Evolutionary conservation across 2,797 vertebrate species (phyloP), one percentile per base, ranked within the genome.

Genomic region (Sebastes dallii): DNA sequence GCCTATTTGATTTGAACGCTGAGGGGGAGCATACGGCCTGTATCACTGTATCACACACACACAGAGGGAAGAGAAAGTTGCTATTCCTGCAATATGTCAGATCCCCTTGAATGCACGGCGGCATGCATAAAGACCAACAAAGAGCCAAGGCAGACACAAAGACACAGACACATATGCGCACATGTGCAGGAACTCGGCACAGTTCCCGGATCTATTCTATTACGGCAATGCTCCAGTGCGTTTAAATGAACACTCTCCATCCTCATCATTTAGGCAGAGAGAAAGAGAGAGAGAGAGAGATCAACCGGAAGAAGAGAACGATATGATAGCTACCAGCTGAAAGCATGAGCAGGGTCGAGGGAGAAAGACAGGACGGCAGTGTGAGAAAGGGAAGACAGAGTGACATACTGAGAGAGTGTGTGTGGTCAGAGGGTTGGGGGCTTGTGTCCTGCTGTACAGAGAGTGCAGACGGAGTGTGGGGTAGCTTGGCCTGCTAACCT

Each of bases 401-500:
- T 70, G 75, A 84, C 73, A 84, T 66, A 79, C 8, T 56, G 60
- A 39, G 42, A n/a, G 67, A 81, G 66, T 27, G 55, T 60, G 81
- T 72, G 34, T 66, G 82, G 72, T 81, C 77, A 82, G 55, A 78
- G 82, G 78, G 82, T 78, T 82, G 66, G 71, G 74, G 77, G 80
- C 80, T 79, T 42, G 81, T 86, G 84, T 90, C 75, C 58, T 52
- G 80, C 82, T 84, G 78, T 32, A 88, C 77, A 85, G 76, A 84
- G 86, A 88, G 90, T 90, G 86, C 92, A 93, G 87, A 81, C 87
- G 75, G 88, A 90, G 83, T 87, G 86, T 85, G 86, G 86, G 87
- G 84, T 89, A 88, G 91, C 80, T 90, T 91, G 92, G 77, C 93
- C 93, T 62, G 85, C 88, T 93, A 89, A 94, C 92, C 91, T 90